A percentile compares a stretch with the other conserved stretches of the same genome.
Evolutionary conservation across 2,888 invertebrate species (phyloP).

Genomic region (Drosophila anceps): DNA sequence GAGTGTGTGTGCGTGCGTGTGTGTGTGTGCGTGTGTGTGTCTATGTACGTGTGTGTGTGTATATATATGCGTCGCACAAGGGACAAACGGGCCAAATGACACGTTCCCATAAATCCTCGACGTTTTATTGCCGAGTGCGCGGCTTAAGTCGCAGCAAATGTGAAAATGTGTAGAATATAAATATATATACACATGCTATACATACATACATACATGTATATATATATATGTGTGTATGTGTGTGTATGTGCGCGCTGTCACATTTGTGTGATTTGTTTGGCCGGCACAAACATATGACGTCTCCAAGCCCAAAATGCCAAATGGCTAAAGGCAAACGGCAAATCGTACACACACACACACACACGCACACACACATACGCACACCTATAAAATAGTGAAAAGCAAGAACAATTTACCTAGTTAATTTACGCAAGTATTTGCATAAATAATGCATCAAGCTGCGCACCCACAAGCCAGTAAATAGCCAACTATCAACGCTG

Average conservation of each 20-base stretch:
- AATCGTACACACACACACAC: conserved; percentile 25
- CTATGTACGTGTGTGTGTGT: neutral
- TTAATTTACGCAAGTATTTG: conserved; percentile 74
- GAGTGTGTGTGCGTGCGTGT: neutral
- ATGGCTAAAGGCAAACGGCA: conserved; percentile 48
- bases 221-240: neutral
- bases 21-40: neutral
- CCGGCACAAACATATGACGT: conserved; percentile 65
- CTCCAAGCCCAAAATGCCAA: conserved; percentile 24
- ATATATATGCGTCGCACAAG: conserved; percentile 27
- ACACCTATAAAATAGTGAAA: conserved; percentile 41
- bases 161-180: conserved; percentile 9
- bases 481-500: conserved; percentile 25
- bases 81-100: conserved; percentile 75
- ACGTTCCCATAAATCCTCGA: conserved; percentile 73
- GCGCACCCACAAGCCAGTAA: conserved; percentile 16
- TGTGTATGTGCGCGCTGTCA: conserved; percentile 42
- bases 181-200: neutral
- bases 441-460: conserved; percentile 68
- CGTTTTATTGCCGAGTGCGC: conserved; percentile 70
- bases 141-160: conserved; percentile 52
- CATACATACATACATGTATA: neutral
- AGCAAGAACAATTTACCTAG: conserved; percentile 71
- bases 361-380: neutral
- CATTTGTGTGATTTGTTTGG: conserved; percentile 76